Percentiles rank a stretch among this genome's conserved stretches.
Evolutionary conservation across 2,888 invertebrate genomes (phyloP).

Genomic region (Galeopsomyia nigrocyanea): DNA sequence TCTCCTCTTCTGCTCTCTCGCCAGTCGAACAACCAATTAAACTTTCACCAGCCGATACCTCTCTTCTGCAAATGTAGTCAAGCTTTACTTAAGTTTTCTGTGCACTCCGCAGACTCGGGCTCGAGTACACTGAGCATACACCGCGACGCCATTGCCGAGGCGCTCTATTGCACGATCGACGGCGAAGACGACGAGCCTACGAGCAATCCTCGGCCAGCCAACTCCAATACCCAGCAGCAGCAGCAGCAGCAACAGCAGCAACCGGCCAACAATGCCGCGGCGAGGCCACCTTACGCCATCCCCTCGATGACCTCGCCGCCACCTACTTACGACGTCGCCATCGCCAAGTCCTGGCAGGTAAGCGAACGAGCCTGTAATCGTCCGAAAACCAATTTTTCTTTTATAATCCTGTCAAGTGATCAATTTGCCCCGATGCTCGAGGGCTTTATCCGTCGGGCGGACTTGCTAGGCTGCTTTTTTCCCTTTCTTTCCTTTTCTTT

Average conservation of each 20-base stretch:
- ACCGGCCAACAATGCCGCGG: conserved; percentile 50
- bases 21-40: conserved; percentile 22
- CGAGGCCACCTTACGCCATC: conserved; percentile 58
- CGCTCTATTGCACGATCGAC: conserved; percentile 62
- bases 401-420: conserved; percentile 2
- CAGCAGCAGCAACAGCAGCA: conserved; percentile 18
- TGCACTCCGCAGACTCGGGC: conserved; percentile 57
- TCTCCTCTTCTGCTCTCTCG: not conserved
- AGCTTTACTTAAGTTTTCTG: not conserved
- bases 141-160: conserved; percentile 61
- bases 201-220: not conserved
- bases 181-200: conserved; percentile 43
- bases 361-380: conserved; percentile 29
- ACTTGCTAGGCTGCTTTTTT: not conserved
- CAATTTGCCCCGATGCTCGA: not conserved
- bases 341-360: conserved; percentile 65
- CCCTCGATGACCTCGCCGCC: conserved; percentile 67
- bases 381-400: not conserved
- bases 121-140: conserved; percentile 61
- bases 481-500: too few relatives aligned
- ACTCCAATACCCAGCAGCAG: not conserved
- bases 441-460: not conserved
- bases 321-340: conserved; percentile 66
- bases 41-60: conserved; percentile 9
- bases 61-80: too few relatives aligned